Evolutionary conservation across 1,140 invertebrate species (phyloP), one percentile per base, ranked within the genome.

Genomic region (Drosophila sulfurigaster): DNA sequence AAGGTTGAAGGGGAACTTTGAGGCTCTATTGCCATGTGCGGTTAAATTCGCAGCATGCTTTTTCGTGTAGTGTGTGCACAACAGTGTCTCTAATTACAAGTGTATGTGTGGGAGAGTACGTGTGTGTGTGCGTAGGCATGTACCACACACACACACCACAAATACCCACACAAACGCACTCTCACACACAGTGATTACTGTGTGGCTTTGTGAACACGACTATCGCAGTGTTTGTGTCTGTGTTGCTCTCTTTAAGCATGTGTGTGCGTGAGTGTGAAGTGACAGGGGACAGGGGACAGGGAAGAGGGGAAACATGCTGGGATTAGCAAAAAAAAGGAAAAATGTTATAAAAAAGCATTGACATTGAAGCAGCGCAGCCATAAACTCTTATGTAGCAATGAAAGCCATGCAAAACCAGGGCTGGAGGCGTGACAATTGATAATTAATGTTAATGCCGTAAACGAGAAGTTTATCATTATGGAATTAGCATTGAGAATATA

Each of bases 71-170:
- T 71, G 62, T 71, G 62, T 63, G 62, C 46, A 15, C 28, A 28
- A 71, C 69, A 65, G 79, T 87, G 85, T 80, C 66, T 85, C 77
- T 81, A 87, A 83, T 87, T 87, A 80, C 77, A 70, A 64, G 62
- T 41, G 78, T 25, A 62, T 25, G 49, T 49, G 67, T 65, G 69
- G 66, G 48, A 45, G 15, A 49, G 63, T 49, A 8, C 6, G 57
- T 20, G 30, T 20, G 41, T 25, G 32, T 32, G 54, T 38, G n/a
- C 13, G 30, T 49, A 46, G 41, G 58, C 51, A 5, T 25, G 46
- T 20, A 25, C 20, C 20, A 25, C 3, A 25, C 43, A 30, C 57
- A 13, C 41, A 43, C 45, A 68, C 43, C 76, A 82, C 56, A 62
- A 59, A 80, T 68, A 78, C 63, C 57, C 58, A 81, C 57, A 59